Evolutionary conservation across 2,797 vertebrate species (phyloP).

Genomic region (Sardinella longiceps): DNA sequence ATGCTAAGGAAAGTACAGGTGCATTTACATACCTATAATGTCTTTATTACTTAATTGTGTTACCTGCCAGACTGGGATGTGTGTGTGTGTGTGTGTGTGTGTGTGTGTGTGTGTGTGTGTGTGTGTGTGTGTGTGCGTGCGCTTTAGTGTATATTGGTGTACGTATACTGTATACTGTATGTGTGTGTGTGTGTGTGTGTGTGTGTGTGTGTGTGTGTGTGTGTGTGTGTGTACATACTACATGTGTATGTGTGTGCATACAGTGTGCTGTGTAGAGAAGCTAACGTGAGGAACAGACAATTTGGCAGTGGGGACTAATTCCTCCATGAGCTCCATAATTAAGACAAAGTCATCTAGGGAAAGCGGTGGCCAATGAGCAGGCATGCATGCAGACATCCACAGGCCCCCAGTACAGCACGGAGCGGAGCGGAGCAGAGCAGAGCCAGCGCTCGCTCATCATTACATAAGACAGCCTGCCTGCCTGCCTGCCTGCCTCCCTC

Average conservation of each 20-base stretch:
- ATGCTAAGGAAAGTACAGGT: background rate
- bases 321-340: background rate
- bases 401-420: background rate
- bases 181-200: slow-evolving; percentile 10
- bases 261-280: background rate
- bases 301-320: background rate
- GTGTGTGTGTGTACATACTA: background rate
- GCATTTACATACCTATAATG: background rate
- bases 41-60: background rate
- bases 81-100: background rate
- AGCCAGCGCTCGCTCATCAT: background rate
- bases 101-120: background rate
- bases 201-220: slow-evolving; percentile 3
- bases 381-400: background rate
- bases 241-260: background rate
- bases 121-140: too few species aligned
- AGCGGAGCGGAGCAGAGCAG: too few species aligned
- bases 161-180: too few species aligned
- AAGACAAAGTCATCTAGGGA: background rate
- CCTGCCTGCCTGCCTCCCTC: background rate
- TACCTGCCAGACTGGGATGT: background rate
- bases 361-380: background rate
- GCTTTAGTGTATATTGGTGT: too few species aligned
- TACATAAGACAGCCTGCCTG: background rate
- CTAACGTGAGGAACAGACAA: background rate